phyloP scores from a whole-genome alignment of 2,888 invertebrate genomes.

The Meandrusa payeni region DNA sequence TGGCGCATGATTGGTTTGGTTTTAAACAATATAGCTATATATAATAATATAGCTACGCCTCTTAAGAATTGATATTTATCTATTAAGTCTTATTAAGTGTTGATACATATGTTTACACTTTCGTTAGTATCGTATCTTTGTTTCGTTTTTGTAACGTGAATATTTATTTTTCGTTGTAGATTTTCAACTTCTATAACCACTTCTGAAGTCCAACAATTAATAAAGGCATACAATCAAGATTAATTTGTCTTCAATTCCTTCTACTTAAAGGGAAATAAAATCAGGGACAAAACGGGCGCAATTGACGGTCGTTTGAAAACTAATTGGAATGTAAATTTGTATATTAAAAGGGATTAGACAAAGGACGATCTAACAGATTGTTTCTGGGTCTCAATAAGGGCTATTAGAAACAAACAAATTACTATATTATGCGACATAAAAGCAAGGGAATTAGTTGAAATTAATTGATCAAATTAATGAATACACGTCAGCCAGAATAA shows the following conservation, averaged over 20 bases:
- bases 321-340: constrained; percentile 21
- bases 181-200: too few species aligned
- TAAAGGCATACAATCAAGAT: not conserved
- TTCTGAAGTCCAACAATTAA: too few species aligned
- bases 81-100: too few species aligned
- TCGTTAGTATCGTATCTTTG: too few species aligned
- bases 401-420: constrained; percentile 18
- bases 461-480: not conserved
- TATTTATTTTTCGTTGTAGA: too few species aligned
- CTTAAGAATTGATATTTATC: too few species aligned
- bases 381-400: constrained; percentile 9
- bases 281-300: constrained; percentile 8
- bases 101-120: too few species aligned
- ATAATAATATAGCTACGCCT: too few species aligned
- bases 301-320: constrained; percentile 15
- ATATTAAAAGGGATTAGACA: constrained; percentile 17
- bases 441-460: not conserved
- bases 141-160: too few species aligned
- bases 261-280: constrained; percentile 5
- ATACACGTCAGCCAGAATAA: too few species aligned
- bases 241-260: constrained; percentile 4
- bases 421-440: constrained; percentile 1
- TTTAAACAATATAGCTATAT: too few species aligned
- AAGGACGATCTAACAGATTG: constrained; percentile 12
- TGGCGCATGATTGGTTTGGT: too few species aligned